These are phyloP conservation scores for Drosophila leonis DNA, from an alignment of 2,888 invertebrate genomes.

Conservation along the genomic window DNA sequence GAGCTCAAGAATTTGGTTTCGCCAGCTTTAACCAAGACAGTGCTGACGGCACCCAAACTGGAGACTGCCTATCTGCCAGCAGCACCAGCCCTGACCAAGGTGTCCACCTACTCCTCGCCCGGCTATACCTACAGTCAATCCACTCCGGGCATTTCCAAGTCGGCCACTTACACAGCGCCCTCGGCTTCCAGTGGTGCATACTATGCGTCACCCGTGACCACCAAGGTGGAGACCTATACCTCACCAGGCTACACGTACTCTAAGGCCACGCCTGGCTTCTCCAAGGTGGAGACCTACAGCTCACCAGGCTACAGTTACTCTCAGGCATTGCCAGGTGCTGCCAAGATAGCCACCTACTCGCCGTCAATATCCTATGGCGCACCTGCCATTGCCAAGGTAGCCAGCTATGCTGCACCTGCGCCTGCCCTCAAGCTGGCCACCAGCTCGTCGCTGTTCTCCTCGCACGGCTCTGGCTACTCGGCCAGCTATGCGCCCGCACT, in stretches of 20 bases:
- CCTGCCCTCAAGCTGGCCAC: constrained; percentile 50
- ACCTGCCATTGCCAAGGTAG: constrained; percentile 64
- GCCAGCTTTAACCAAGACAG: constrained; percentile 81
- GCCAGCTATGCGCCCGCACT: constrained; percentile 72
- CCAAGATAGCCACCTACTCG: constrained; percentile 80
- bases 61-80: constrained; percentile 46
- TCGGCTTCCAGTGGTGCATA: constrained; percentile 49
- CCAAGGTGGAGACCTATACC: constrained; percentile 83
- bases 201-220: constrained; percentile 81
- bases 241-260: constrained; percentile 86
- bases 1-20: constrained; percentile 87
- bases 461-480: constrained; percentile 56
- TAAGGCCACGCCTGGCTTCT: constrained; percentile 71
- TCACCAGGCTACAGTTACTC: constrained; percentile 71
- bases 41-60: constrained; percentile 51
- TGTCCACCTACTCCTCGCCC: constrained; percentile 73
- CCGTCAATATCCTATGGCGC: constrained; percentile 70
- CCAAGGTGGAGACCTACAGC: constrained; percentile 75
- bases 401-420: constrained; percentile 50
- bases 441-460: constrained; percentile 60
- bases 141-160: constrained; percentile 69
- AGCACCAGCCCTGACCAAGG: constrained; percentile 47
- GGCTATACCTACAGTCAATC: constrained; percentile 76
- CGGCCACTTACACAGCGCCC: constrained; percentile 66
- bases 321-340: constrained; percentile 48